Evolutionary conservation across 2,888 invertebrate species (phyloP).

Genomic region (Piscicola geometra): DNA sequence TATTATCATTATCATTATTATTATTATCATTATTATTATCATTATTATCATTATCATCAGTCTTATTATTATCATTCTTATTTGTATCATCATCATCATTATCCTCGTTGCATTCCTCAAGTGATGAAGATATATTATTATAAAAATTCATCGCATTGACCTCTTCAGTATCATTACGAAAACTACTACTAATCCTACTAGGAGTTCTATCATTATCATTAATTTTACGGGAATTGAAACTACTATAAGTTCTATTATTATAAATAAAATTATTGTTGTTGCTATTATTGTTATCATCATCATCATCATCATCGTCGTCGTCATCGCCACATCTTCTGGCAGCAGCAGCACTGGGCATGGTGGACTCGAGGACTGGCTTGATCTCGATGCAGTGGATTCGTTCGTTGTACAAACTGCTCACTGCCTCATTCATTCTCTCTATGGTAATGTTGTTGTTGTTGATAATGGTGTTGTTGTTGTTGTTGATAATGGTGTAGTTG

Average conservation of each 20-base stretch:
- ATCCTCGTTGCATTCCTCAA: conserved; percentile 11
- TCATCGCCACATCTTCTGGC: neutral
- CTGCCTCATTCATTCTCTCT: too few species aligned
- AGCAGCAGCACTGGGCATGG: neutral
- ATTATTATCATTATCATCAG: conserved; percentile 17
- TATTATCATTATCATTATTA: neutral
- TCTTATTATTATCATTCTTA: conserved; percentile 11
- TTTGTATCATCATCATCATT: conserved; percentile 13
- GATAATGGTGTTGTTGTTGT: too few species aligned
- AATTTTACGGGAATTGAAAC: neutral
- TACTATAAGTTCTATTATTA: neutral
- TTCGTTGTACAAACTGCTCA: too few species aligned
- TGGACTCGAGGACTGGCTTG: too few species aligned
- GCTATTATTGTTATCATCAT: conserved; percentile 16
- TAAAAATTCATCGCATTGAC: too few species aligned
- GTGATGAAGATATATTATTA: too few species aligned
- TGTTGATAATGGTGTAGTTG: too few species aligned
- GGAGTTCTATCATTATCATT: neutral
- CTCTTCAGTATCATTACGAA: conserved; percentile 1
- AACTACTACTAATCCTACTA: neutral
- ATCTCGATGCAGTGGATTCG: too few species aligned
- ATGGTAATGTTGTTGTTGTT: too few species aligned
- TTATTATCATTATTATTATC: conserved; percentile 8
- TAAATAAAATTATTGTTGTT: neutral
- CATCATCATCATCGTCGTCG: neutral